Conservation (phyloP, 2,888 invertebrate genomes). For the Sylvicola cinctus region DNA sequence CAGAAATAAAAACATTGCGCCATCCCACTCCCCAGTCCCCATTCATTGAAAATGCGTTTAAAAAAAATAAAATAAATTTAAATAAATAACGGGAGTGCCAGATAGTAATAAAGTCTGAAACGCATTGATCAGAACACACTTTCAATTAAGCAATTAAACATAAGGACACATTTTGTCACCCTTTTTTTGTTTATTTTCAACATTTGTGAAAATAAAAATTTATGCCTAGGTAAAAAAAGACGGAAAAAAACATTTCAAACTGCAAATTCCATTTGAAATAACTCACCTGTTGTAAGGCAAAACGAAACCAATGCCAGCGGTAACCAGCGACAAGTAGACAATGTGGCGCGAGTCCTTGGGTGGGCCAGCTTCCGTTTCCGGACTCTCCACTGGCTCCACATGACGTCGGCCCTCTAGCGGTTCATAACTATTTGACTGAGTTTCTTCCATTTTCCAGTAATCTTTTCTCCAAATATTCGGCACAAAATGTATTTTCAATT, state of each 20-base stretch:
- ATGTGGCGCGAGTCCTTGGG: constrained; percentile 23
- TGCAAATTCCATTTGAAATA: constrained; percentile 1
- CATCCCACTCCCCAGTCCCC: too few relatives aligned
- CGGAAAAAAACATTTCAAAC: not conserved
- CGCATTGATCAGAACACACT: too few relatives aligned
- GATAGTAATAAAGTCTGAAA: too few relatives aligned
- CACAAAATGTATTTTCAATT: too few relatives aligned
- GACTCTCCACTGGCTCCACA: constrained; percentile 22
- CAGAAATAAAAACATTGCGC: too few relatives aligned
- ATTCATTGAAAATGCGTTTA: too few relatives aligned
- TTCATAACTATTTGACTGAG: constrained; percentile 21
- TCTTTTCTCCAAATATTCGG: too few relatives aligned
- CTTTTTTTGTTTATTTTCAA: constrained; percentile 2
- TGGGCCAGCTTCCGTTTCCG: constrained; percentile 21
- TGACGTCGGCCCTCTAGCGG: constrained; percentile 21
- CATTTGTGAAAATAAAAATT: not conserved
- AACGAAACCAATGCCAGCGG: constrained; percentile 77
- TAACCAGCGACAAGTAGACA: constrained; percentile 33
- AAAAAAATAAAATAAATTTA: too few relatives aligned
- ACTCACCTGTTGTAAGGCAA: constrained; percentile 76
- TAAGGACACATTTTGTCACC: too few relatives aligned
- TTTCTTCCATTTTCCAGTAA: constrained; percentile 5
- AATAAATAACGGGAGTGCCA: too few relatives aligned
- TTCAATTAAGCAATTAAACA: too few relatives aligned
- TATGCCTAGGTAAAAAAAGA: not conserved